phyloP scores from a whole-genome alignment of 2,888 invertebrate genomes.

The Aelia acuminata region DNA sequence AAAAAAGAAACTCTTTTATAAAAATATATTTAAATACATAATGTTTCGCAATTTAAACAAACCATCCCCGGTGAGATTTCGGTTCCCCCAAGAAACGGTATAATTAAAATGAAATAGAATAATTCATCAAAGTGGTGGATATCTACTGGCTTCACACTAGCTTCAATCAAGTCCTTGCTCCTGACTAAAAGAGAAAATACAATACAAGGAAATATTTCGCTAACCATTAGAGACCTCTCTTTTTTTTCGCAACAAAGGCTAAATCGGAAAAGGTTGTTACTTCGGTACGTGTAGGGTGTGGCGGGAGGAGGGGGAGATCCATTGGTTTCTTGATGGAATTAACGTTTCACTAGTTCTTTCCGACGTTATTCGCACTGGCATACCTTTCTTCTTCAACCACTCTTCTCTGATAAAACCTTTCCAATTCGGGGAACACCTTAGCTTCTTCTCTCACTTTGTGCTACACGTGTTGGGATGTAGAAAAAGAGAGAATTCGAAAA shows the following conservation, averaged over 20 bases:
- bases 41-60: too few species aligned
- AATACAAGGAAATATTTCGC: background rate
- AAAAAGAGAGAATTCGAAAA: too few species aligned
- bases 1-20: too few species aligned
- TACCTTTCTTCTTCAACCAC: conserved; percentile 8
- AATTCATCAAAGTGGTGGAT: too few species aligned
- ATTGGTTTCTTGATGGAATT: conserved; percentile 1
- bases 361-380: conserved; percentile 9
- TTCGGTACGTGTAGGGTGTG: too few species aligned
- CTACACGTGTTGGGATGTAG: background rate
- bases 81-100: too few species aligned
- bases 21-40: too few species aligned
- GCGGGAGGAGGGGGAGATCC: background rate
- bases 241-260: background rate
- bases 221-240: background rate
- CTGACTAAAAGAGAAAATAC: too few species aligned
- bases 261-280: background rate
- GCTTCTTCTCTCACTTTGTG: background rate
- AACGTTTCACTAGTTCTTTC: background rate
- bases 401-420: background rate
- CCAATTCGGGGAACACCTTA: background rate
- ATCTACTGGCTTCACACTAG: too few species aligned
- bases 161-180: too few species aligned
- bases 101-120: too few species aligned
- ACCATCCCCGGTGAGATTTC: too few species aligned